phyloP scores from a whole-genome alignment of 2,797 vertebrate species.

The Danio choprae region DNA sequence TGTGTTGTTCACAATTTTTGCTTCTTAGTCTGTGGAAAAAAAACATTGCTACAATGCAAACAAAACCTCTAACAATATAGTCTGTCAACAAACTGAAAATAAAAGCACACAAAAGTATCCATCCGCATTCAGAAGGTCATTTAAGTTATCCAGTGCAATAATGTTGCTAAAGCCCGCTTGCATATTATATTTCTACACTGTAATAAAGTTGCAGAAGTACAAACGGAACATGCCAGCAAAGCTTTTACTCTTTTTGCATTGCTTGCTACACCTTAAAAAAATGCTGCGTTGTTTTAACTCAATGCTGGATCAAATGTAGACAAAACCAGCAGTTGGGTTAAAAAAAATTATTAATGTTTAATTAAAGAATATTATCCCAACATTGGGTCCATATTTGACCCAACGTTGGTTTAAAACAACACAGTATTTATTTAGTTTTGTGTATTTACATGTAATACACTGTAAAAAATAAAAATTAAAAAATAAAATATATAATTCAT shows the following conservation, averaged over 20 bases:
- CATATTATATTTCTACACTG: constrained; percentile 5
- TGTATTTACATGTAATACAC: too few relatives aligned
- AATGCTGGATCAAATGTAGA: too few relatives aligned
- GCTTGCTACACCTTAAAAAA: not conserved
- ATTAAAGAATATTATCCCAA: too few relatives aligned
- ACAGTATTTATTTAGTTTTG: too few relatives aligned
- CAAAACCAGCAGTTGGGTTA: too few relatives aligned
- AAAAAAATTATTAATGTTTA: too few relatives aligned
- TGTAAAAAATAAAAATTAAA: too few relatives aligned
- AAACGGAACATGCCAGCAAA: not conserved
- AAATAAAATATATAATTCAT: too few relatives aligned
- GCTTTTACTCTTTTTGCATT: too few relatives aligned
- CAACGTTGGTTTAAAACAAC: too few relatives aligned
- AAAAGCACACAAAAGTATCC: not conserved
- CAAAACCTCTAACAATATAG: not conserved
- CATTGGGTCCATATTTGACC: too few relatives aligned
- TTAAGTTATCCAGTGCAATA: not conserved
- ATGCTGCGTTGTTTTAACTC: not conserved
- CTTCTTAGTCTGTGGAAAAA: not conserved
- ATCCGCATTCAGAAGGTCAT: not conserved
- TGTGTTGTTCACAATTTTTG: not conserved
- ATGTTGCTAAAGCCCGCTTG: not conserved
- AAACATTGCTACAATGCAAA: not conserved
- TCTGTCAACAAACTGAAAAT: not conserved
- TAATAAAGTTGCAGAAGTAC: constrained; percentile 1